Evolutionary conservation across 2,797 vertebrate species (phyloP), one percentile per base, ranked within the genome.

Genomic region (Pseudocheirus occidentalis): DNA sequence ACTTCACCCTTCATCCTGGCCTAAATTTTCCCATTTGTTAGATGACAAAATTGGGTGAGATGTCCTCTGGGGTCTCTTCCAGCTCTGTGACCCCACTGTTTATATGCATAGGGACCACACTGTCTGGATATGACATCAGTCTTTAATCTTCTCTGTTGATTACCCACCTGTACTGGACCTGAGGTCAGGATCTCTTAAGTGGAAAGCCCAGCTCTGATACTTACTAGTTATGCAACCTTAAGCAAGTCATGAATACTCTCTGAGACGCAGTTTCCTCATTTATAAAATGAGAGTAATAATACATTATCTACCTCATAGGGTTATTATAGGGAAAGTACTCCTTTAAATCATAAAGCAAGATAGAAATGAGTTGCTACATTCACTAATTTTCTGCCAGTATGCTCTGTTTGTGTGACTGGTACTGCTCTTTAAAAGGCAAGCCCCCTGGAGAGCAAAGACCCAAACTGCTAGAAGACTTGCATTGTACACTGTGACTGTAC

Each of bases 1-100:
- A 81, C n/a, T 50, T 87, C 40, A 87, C 40, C 40, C 40, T 87
- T 87, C 40, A 46, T 21, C 24, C 40, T 46, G 24, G 81, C 31
- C 81, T 95, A 29, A 31, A 52, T 90, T 90, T 94, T 81, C 29
- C 94, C 91, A 73, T 40, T 9, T 95, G 5, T 92, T 93, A 97
- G 57, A 93, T 52, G 62, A 27, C 1, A 24, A 16, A 46, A 81
- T 81, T 81, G 18, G 5, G 0, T 6, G 1, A 40, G 5, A 81
- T 46, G 7, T 27, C 40, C 21, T 50, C 9, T 27, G 11, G 27
- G 73, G 18, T 50, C 24, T 24, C 73, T 87, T 46, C 24, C 40
- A 87, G 21, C 9, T 87, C 40, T 50, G 40, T 40, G 16, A 40
- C 21, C 66, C 18, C 1, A 1, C 31, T 62, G 13, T 62, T 62